Evolutionary conservation across 2,888 invertebrate genomes (phyloP), one percentile per base, ranked within the genome.

Genomic region (Gymnocheta viridis): DNA sequence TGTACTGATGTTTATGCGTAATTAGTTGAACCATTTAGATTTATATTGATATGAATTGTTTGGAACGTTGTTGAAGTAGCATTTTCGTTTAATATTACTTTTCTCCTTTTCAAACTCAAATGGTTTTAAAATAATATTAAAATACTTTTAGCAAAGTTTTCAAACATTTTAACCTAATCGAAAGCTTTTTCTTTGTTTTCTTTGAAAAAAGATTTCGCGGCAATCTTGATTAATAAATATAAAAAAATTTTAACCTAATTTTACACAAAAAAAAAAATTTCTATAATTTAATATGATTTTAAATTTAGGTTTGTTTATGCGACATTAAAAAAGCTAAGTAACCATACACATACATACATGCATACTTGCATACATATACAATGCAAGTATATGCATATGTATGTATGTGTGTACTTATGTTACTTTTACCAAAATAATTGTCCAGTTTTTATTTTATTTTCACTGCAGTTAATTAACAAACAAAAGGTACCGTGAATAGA

Each of bases 401-500:
- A 19, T 35, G 35, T 14, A 19, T 47, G 9, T 41, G 47, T 9
- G 2, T 47, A 9, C 12, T 38, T 2, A 19, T 24, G 24, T 51
- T 51, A 9, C 24, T 62, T 41, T 29, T 54, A 47, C 49, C 29
- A 79, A 70, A 60, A 51, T 32, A 4, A 17, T 49, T 49, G 58
- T 35, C 17, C 35, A 29, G n/a, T 62, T 73, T 49, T 41, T 41
- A n/a, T 41, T 64, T 41, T 29, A n/a, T 56, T 35, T 14, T 2
- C 32, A 29, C 47, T 70, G 70, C 54, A 82, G 70, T 76, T 76
- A 76, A 76, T 82, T 47, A 82, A 70, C 64, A 76, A 76, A 70
- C 64, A 82, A 69, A 44, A 54, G 22, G n/a, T 54, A 47, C 17
- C 58, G 35, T 67, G 12, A 17, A 66, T 67, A 29, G 60, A 62